Evolutionary conservation across 2,113 vertebrate genomes (phyloP).

Genomic region (Felis chaus): DNA sequence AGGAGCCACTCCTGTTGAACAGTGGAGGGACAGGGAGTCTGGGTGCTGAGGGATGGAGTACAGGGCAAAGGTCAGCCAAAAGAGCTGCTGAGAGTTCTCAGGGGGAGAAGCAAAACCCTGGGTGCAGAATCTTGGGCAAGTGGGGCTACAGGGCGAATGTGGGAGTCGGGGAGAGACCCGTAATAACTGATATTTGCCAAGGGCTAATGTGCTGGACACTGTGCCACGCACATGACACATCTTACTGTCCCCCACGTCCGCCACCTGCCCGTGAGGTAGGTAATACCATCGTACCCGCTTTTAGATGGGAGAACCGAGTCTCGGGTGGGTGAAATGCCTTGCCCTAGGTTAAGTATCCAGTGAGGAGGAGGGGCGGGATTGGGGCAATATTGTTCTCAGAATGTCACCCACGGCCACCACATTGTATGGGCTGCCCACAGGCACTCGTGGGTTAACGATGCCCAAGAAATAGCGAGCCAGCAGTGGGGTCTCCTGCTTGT

Average conservation of each 20-base stretch:
- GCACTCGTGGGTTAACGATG: not conserved
- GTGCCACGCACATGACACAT: too few species aligned
- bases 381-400: not conserved
- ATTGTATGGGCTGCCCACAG: rapidly evolving
- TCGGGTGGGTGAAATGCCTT: not conserved
- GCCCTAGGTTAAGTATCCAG: not conserved
- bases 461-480: rapidly evolving
- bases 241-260: not conserved
- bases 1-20: not conserved
- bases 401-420: rapidly evolving
- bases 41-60: not conserved
- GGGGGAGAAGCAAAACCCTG: not conserved
- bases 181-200: not conserved
- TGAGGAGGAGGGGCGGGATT: not conserved
- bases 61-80: not conserved
- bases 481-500: rapidly evolving
- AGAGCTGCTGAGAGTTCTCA: not conserved
- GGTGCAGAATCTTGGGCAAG: not conserved
- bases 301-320: not conserved
- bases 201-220: not conserved
- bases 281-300: not conserved
- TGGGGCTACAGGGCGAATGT: rapidly evolving
- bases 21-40: not conserved
- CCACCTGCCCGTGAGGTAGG: not conserved
- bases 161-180: not conserved